A percentile compares a stretch with the other conserved stretches of the same genome.
phyloP scores from a whole-genome alignment of 2,113 vertebrate genomes.

The Axis porcinus region DNA sequence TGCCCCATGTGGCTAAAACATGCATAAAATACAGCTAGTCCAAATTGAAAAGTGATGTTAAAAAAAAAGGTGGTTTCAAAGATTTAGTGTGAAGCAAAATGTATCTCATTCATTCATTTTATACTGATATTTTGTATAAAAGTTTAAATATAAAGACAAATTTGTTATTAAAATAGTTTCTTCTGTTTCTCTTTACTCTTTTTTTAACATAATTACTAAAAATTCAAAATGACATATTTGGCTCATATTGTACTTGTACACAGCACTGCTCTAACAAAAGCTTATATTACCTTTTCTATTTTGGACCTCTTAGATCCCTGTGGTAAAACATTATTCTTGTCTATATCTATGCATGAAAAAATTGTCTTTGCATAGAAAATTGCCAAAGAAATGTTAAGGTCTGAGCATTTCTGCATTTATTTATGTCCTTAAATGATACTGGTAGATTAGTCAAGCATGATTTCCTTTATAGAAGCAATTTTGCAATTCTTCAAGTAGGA shows the following conservation, averaged over 20 bases:
- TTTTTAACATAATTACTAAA: not conserved
- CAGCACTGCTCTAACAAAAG: not conserved
- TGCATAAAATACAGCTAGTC: not conserved
- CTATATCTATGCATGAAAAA: not conserved
- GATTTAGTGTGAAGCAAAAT: not conserved
- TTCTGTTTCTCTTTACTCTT: not conserved
- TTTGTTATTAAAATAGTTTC: not conserved
- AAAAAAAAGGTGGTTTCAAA: not conserved
- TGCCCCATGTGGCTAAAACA: not conserved
- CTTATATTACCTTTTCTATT: not conserved
- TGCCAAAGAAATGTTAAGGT: not conserved
- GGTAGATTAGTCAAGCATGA: not conserved
- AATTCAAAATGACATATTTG: not conserved
- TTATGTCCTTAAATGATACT: not conserved
- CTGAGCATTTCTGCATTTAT: not conserved
- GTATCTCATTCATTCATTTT: not conserved
- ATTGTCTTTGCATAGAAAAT: not conserved
- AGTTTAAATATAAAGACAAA: not conserved
- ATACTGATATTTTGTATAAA: not conserved
- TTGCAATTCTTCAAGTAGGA: not conserved
- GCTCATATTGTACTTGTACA: not conserved
- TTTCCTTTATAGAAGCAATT: not conserved
- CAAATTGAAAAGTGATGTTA: not conserved
- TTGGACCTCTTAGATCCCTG: not conserved
- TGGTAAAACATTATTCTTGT: not conserved